phyloP scores from a whole-genome alignment of 2,888 invertebrate species.

The Callimorpha dominula region DNA sequence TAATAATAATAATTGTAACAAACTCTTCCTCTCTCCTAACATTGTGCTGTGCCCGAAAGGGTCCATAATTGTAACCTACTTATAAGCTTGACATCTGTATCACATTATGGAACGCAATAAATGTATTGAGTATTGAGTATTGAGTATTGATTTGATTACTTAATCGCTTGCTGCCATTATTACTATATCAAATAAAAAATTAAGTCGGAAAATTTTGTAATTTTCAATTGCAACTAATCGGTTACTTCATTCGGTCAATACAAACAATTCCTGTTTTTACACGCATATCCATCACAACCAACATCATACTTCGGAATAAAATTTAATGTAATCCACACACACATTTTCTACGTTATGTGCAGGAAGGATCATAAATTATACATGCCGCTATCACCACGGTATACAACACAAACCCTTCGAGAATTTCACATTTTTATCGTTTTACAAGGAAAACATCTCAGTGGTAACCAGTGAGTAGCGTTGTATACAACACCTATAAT shows the following conservation, averaged over 20 bases:
- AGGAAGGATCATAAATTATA: conserved; percentile 51
- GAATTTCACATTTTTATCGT: conserved; percentile 71
- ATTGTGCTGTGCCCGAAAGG: too few species aligned
- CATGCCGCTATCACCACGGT: conserved; percentile 51
- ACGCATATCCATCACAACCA: conserved; percentile 24
- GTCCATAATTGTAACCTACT: too few species aligned
- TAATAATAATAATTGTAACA: too few species aligned
- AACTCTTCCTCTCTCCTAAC: too few species aligned
- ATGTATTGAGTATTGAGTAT: too few species aligned
- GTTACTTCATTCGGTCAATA: conserved; percentile 30
- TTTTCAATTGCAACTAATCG: conserved; percentile 28
- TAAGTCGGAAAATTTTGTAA: conserved; percentile 5
- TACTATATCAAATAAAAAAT: too few species aligned
- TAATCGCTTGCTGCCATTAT: too few species aligned
- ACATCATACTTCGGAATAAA: conserved; percentile 26
- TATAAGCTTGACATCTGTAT: too few species aligned
- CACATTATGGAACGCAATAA: too few species aligned
- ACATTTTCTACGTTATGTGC: conserved; percentile 31
- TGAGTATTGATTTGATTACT: too few species aligned
- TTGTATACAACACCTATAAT: conserved; percentile 78
- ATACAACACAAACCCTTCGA: conserved; percentile 57
- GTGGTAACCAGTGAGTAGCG: conserved; percentile 51
- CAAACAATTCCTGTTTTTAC: conserved; percentile 8
- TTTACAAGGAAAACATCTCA: conserved; percentile 69
- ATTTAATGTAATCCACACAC: conserved; percentile 30